Evolutionary conservation across 2,888 invertebrate genomes (phyloP).

Genomic region (Eristalis intricaria): DNA sequence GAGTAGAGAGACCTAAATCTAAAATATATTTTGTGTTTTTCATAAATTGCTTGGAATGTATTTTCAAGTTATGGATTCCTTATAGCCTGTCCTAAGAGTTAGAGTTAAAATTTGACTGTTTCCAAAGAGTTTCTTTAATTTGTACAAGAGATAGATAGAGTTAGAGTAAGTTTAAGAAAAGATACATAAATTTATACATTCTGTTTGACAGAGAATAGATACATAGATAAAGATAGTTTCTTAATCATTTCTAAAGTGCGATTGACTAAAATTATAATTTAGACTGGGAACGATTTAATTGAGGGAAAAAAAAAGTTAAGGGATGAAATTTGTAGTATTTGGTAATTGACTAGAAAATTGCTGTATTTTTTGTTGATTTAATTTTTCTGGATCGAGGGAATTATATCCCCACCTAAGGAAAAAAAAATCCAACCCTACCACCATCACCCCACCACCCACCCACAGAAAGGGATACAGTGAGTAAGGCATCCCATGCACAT

Average conservation of each 20-base stretch:
- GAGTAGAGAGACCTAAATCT: neutral
- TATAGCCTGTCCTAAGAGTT: conserved; percentile 60
- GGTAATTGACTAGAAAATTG: conserved; percentile 73
- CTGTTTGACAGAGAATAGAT: conserved; percentile 66
- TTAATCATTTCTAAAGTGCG: conserved; percentile 3
- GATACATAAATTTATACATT: conserved; percentile 60
- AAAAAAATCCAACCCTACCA: neutral
- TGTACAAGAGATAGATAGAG: conserved; percentile 65
- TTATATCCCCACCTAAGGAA: neutral
- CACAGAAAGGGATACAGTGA: neutral
- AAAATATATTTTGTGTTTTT: neutral
- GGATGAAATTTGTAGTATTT: conserved; percentile 30
- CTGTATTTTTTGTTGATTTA: conserved; percentile 41
- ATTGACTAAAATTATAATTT: conserved; percentile 34
- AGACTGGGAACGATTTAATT: neutral
- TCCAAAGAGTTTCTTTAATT: conserved; percentile 67
- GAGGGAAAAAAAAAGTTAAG: neutral
- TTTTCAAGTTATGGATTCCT: conserved; percentile 69
- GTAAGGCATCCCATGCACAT: conserved; percentile 7
- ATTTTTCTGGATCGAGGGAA: neutral
- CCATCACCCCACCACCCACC: neutral
- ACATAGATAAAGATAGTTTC: conserved; percentile 22
- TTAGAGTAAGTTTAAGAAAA: conserved; percentile 2
- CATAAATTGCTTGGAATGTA: conserved; percentile 67
- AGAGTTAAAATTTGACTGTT: conserved; percentile 73